Evolutionary conservation across 2,113 vertebrate species (phyloP).

Genomic region (Tretioscincus oriximinensis): DNA sequence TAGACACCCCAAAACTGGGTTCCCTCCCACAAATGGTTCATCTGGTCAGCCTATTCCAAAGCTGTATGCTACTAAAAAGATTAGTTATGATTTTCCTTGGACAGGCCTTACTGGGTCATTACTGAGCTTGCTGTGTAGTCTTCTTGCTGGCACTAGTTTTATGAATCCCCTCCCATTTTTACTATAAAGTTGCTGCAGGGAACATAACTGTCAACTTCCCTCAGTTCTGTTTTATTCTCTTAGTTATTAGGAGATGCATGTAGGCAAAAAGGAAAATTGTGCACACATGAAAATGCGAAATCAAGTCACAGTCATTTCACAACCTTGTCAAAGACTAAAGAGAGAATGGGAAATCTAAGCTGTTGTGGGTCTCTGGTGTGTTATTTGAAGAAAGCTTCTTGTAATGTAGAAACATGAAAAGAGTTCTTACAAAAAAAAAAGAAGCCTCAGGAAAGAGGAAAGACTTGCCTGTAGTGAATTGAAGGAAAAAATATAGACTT

Average conservation of each 20-base stretch:
- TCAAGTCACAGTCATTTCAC: constrained; percentile 50
- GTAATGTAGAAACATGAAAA: constrained; percentile 46
- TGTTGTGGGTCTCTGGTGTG: constrained; percentile 45
- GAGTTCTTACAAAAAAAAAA: neutral
- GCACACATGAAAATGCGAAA: constrained; percentile 28
- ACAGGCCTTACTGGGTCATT: constrained; percentile 28
- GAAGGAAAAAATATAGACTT: constrained; percentile 51
- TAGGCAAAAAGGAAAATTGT: constrained; percentile 53
- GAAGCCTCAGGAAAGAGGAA: constrained; percentile 12
- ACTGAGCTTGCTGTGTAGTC: neutral
- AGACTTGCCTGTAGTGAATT: constrained; percentile 12
- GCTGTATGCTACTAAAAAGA: neutral
- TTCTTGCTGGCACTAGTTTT: constrained; percentile 10
- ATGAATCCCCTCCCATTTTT: constrained; percentile 35
- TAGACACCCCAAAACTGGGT: no score
- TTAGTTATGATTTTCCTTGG: neutral
- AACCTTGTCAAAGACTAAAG: constrained; percentile 48
- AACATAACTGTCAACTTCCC: constrained; percentile 40
- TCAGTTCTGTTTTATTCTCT: constrained; percentile 34
- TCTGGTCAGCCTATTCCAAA: no score
- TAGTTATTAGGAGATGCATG: constrained; percentile 36
- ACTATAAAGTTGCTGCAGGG: constrained; percentile 38
- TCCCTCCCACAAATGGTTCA: no score
- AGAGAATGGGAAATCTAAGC: constrained; percentile 39
- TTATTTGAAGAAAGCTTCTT: constrained; percentile 37